Conservation (phyloP, 2,797 vertebrate species). For the Cyprinella venusta region DNA sequence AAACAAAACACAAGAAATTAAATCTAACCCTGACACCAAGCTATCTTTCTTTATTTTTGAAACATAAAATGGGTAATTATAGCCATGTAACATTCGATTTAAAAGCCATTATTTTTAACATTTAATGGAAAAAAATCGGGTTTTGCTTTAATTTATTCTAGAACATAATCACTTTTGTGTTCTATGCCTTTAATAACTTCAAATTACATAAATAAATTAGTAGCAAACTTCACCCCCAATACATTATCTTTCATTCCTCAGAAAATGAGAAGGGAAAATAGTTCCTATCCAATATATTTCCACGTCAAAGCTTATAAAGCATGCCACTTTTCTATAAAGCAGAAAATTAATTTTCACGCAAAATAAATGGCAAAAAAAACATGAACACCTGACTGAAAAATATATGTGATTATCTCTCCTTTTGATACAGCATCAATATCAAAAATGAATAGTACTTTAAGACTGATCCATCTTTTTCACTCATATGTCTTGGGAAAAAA, state of each 20-base stretch:
- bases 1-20: neutral
- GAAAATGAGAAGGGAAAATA: neutral
- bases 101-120: neutral
- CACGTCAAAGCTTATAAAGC: neutral
- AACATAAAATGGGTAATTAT: neutral
- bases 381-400: neutral
- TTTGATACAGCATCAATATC: neutral
- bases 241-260: neutral
- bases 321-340: too few species aligned
- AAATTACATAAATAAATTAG: neutral
- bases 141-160: neutral
- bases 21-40: neutral
- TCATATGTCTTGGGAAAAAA: neutral
- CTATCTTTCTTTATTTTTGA: neutral
- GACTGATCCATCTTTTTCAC: neutral
- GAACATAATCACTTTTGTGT: neutral
- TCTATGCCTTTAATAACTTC: neutral
- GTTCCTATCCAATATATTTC: neutral
- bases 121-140: neutral
- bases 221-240: neutral
- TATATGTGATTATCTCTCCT: neutral
- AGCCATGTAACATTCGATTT: neutral
- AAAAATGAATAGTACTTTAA: neutral
- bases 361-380: neutral
- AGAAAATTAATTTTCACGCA: neutral